These are phyloP conservation scores for Turnix velox DNA, from an alignment of 2,113 vertebrate genomes.

Conservation along the genomic window DNA sequence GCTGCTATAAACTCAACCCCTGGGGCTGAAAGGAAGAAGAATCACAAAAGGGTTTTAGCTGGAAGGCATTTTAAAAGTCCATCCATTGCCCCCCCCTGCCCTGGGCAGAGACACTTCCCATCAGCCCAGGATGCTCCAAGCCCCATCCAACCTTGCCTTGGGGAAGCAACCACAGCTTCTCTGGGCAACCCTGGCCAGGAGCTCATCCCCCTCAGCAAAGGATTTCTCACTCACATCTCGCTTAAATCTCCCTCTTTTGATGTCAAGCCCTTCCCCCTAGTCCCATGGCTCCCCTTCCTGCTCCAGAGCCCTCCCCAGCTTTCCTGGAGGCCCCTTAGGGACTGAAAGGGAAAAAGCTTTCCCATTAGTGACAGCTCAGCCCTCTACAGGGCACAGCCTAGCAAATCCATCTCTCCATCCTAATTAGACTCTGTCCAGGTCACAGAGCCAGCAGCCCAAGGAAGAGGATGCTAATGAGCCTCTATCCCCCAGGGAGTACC, in stretches of 20 bases:
- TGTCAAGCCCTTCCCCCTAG: too few relatives aligned
- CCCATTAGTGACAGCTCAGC: fast-evolving
- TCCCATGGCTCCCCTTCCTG: too few relatives aligned
- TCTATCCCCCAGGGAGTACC: fast-evolving
- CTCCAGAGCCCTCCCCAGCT: too few relatives aligned
- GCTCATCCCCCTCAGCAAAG: too few relatives aligned
- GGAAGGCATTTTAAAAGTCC: neutral
- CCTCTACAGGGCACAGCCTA: neutral
- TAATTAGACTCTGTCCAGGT: neutral
- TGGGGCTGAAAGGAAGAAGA: neutral
- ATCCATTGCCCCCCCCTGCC: neutral
- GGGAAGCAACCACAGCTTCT: too few relatives aligned
- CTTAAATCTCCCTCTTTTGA: too few relatives aligned
- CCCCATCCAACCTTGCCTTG: neutral
- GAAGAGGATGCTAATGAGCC: neutral
- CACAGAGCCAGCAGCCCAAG: neutral
- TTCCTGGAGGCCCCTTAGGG: too few relatives aligned
- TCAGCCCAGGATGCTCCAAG: neutral
- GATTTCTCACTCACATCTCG: too few relatives aligned
- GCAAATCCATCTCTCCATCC: neutral
- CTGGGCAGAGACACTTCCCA: neutral
- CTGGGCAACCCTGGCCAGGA: too few relatives aligned
- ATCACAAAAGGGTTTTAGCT: neutral
- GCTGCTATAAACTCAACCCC: neutral
- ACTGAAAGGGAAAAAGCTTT: too few relatives aligned